These are phyloP conservation scores for Dorcus hopei DNA, from an alignment of 2,888 invertebrate genomes.

Conservation along the genomic window DNA sequence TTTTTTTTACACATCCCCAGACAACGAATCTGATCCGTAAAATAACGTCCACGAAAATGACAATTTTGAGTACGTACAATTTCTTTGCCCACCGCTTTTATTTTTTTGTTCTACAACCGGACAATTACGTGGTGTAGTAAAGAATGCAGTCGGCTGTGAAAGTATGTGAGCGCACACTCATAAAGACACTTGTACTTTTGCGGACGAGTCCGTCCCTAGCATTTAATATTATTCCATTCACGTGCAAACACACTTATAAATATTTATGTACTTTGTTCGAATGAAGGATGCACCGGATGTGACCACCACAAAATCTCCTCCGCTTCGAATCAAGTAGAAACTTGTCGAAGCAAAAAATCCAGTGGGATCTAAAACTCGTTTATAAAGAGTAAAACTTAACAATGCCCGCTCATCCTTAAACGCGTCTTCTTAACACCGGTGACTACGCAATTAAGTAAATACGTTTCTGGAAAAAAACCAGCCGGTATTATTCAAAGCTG, in stretches of 20 bases:
- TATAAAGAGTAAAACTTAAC: conserved; percentile 19
- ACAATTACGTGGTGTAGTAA: too few relatives aligned
- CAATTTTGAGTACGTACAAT: too few relatives aligned
- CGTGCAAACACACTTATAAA: conserved; percentile 24
- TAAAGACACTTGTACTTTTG: neutral
- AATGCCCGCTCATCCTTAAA: neutral
- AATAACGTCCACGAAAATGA: too few relatives aligned
- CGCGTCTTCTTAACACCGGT: too few relatives aligned
- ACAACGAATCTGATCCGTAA: too few relatives aligned
- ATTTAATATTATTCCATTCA: conserved; percentile 21
- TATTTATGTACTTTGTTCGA: conserved; percentile 31
- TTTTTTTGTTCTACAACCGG: too few relatives aligned
- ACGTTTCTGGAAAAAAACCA: too few relatives aligned
- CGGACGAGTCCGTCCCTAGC: conserved; percentile 2
- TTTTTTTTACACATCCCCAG: too few relatives aligned
- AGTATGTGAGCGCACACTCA: neutral
- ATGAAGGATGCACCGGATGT: conserved; percentile 30
- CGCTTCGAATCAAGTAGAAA: conserved; percentile 11
- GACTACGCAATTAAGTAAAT: too few relatives aligned
- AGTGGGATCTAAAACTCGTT: conserved; percentile 11
- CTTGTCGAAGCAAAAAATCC: conserved; percentile 16
- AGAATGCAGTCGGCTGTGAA: too few relatives aligned
- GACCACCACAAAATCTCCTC: conserved; percentile 12
- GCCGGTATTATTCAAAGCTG: too few relatives aligned
- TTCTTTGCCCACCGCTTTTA: too few relatives aligned